Evolutionary conservation across 2,113 vertebrate species (phyloP), one percentile per base, ranked within the genome.

Genomic region (Marcusenius ussheri): DNA sequence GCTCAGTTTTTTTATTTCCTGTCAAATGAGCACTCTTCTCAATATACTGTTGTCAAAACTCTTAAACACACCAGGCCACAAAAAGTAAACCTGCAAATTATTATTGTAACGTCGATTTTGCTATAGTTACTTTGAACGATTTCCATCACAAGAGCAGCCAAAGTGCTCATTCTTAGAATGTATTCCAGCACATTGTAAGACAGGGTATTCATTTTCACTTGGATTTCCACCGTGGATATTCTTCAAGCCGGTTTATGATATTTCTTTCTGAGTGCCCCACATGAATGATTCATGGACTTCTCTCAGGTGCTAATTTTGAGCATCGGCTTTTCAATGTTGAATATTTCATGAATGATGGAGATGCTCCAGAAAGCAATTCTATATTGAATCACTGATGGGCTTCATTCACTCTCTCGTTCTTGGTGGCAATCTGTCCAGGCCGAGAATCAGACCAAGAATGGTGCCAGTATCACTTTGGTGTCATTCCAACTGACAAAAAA

Each of bases 291-390:
- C 45, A 88, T 74, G 45, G 45, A 31, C 45, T 42, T 21, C 42
- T n/a, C 49, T 87, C 86, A 49, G 27, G 49, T 87, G 50, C 47
- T 35, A 46, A 56, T 45, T 88, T 35, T 88, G 87, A 88, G 62
- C 62, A 49, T 77, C 74, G 62, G 88, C 62, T 77, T 88, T 88
- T 45, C 88, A 49, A 9, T 27, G 46, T 9, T 88, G 62, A 88
- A 88, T 88, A 70, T 88, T 74, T 88, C 42, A 88, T 49, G 62
- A 74, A n/a, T 62, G 58, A 74, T 46, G 46, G 31, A 88, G 88
- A 47, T 74, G 24, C 46, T 70, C n/a, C n/a, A 35, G 58, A 74
- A 77, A 88, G 27, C 62, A 47, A 88, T 88, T 88, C 88, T 88
- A 62, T 21, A 21, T 46, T 88, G n/a, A 74, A 50, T 74, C 45